A percentile compares a stretch with the other conserved stretches of the same genome.
phyloP scores from a whole-genome alignment of 2,888 invertebrate species.

The Plemyria rubiginata region DNA sequence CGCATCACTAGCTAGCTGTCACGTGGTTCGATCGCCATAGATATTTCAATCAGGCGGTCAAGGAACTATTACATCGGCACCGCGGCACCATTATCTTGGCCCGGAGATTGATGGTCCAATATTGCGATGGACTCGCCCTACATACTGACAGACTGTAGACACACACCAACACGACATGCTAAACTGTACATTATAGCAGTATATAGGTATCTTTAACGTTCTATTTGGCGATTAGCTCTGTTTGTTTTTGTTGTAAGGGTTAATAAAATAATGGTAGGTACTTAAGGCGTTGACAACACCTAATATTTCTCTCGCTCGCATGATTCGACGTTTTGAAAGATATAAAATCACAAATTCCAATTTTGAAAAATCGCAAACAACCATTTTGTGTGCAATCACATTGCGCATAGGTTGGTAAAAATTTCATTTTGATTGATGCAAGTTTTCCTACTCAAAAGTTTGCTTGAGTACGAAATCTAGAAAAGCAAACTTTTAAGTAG shows the following conservation, averaged over 20 bases:
- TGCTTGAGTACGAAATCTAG: no score
- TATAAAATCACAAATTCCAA: no score
- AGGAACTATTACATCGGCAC: constrained; percentile 71
- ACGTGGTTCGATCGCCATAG: constrained; percentile 46
- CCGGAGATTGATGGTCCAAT: constrained; percentile 75
- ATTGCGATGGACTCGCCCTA: constrained; percentile 64
- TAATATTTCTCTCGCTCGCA: no score
- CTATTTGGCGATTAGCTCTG: neutral
- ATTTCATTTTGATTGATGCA: no score
- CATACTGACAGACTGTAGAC: constrained; percentile 41
- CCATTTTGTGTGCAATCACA: no score
- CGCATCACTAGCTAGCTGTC: constrained; percentile 39
- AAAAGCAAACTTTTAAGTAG: no score
- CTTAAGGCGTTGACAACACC: no score
- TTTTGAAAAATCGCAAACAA: no score
- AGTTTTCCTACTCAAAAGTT: no score
- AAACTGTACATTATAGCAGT: constrained; percentile 9
- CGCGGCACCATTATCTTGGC: constrained; percentile 70
- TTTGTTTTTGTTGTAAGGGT: constrained; percentile 9
- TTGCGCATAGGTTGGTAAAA: no score
- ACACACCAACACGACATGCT: constrained; percentile 39
- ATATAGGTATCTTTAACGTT: neutral
- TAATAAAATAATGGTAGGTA: no score
- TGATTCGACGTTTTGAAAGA: no score
- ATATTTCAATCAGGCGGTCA: constrained; percentile 75